A percentile compares a stretch with the other conserved stretches of the same genome.
phyloP scores from a whole-genome alignment of 2,888 invertebrate genomes.

The Andrena chrysosceles region DNA sequence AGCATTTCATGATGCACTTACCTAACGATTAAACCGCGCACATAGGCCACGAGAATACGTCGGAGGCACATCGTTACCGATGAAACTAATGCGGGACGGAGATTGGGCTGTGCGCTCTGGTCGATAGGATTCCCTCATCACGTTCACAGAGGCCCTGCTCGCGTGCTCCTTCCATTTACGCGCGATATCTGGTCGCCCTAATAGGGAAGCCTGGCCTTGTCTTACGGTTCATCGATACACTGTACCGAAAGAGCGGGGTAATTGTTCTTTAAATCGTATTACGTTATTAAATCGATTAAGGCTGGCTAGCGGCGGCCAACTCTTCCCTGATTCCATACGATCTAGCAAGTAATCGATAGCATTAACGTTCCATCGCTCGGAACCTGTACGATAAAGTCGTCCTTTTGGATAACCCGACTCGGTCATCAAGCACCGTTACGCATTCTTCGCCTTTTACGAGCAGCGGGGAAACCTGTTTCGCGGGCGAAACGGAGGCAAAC shows the following conservation, averaged over 20 bases:
- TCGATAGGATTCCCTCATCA: slow-evolving; percentile 59
- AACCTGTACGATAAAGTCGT: not conserved
- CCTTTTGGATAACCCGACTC: slow-evolving; percentile 1
- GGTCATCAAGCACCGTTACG: slow-evolving; percentile 12
- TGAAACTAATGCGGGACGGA: slow-evolving; percentile 73
- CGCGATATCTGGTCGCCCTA: slow-evolving; percentile 40
- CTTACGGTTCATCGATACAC: slow-evolving; percentile 46
- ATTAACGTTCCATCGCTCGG: not conserved
- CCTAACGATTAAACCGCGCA: slow-evolving; percentile 69
- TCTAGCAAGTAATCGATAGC: slow-evolving; percentile 12
- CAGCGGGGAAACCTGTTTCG: slow-evolving; percentile 3
- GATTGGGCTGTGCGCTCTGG: slow-evolving; percentile 46
- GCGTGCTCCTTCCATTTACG: slow-evolving; percentile 30
- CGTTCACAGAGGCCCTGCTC: slow-evolving; percentile 6
- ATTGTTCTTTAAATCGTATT: slow-evolving; percentile 34
- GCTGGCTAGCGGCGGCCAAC: not conserved
- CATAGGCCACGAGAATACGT: slow-evolving; percentile 51
- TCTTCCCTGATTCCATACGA: not conserved
- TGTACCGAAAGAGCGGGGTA: slow-evolving; percentile 26
- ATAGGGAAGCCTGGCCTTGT: slow-evolving; percentile 18
- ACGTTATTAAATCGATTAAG: slow-evolving; percentile 48
- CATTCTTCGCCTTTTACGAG: not conserved
- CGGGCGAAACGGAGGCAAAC: not conserved
- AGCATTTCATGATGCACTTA: slow-evolving; percentile 73
- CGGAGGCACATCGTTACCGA: slow-evolving; percentile 66